A percentile compares a stretch with the other conserved stretches of the same genome.
Evolutionary conservation across 2,888 invertebrate genomes (phyloP).

Genomic region (Macropis europaea): DNA sequence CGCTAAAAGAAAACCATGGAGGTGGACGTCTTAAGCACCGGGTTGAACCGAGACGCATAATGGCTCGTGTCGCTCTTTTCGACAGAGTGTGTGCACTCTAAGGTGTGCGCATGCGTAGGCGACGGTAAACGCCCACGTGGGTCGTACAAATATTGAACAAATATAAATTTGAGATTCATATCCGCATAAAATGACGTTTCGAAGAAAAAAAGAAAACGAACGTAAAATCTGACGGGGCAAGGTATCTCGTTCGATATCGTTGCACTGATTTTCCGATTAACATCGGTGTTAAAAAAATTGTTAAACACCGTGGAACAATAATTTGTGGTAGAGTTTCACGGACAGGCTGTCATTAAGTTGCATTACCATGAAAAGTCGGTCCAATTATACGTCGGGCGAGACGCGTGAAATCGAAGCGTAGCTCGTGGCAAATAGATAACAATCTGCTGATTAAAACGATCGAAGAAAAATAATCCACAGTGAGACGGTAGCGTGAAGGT

Average conservation of each 20-base stretch:
- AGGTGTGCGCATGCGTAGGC: conserved; percentile 50
- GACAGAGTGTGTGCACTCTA: conserved; percentile 28
- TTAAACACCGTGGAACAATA: neutral
- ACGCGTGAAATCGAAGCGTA: neutral
- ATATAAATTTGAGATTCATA: no score
- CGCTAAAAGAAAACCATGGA: conserved; percentile 25
- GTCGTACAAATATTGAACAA: conserved; percentile 69
- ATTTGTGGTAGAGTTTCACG: neutral
- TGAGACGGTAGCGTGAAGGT: conserved; percentile 9
- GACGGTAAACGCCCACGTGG: conserved; percentile 61
- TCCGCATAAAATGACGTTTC: no score
- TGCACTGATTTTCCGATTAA: neutral
- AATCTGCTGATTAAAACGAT: neutral
- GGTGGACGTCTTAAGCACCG: conserved; percentile 35
- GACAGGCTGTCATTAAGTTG: neutral
- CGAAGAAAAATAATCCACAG: neutral
- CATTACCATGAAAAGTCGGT: neutral
- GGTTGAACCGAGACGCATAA: conserved; percentile 28
- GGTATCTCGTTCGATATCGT: neutral
- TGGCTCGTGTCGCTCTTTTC: conserved; percentile 46
- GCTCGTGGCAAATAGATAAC: conserved; percentile 11
- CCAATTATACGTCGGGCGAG: conserved; percentile 4
- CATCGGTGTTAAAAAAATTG: neutral
- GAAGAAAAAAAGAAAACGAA: neutral
- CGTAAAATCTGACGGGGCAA: neutral